These are phyloP conservation scores for Chiloscyllium plagiosum DNA, from an alignment of 2,113 vertebrate genomes.

Conservation along the genomic window DNA sequence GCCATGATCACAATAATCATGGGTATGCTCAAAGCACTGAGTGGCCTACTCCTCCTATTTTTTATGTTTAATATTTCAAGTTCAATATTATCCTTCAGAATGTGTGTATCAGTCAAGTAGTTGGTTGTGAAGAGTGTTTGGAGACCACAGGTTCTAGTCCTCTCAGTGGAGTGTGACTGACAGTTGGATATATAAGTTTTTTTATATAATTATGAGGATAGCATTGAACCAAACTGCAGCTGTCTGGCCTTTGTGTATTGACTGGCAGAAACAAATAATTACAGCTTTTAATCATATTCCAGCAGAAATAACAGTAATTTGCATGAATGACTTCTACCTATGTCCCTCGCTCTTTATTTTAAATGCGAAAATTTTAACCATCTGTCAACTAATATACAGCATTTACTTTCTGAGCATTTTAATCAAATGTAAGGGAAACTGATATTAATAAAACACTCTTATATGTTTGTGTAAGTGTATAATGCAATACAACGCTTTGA, in stretches of 20 bases:
- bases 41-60: no score
- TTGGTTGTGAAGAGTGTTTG: not conserved
- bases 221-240: slow-evolving; percentile 8
- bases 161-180: not conserved
- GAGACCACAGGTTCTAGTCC: not conserved
- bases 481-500: not conserved
- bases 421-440: slow-evolving; percentile 22
- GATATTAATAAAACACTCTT: not conserved
- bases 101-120: not conserved
- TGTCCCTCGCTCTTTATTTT: not conserved
- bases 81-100: no score
- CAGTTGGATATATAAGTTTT: not conserved
- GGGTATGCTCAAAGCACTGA: no score
- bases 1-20: no score
- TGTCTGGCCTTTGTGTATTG: slow-evolving; percentile 25
- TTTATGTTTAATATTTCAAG: no score
- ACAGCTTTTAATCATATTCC: slow-evolving; percentile 29
- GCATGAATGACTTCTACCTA: slow-evolving; percentile 32
- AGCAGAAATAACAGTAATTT: slow-evolving; percentile 30
- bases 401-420: not conserved
- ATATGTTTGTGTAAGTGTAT: not conserved
- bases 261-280: slow-evolving; percentile 14
- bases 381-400: slow-evolving; percentile 18
- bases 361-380: slow-evolving; percentile 18
- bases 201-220: not conserved